These are phyloP conservation scores for Rhizoglyphus robini DNA, from an alignment of 1,140 invertebrate genomes.

Conservation along the genomic window DNA sequence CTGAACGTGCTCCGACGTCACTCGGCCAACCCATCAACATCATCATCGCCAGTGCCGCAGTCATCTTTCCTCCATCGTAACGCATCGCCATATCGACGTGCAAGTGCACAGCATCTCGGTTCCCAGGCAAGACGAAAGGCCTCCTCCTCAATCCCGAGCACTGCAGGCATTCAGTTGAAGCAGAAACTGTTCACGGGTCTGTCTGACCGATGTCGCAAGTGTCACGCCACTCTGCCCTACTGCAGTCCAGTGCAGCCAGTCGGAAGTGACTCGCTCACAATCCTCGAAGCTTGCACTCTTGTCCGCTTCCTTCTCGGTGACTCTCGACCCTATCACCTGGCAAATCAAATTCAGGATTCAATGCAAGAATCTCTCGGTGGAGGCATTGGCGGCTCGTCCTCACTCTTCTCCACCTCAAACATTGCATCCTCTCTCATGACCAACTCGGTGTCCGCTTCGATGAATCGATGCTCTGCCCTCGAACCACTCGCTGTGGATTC, in stretches of 20 bases:
- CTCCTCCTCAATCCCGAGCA: background rate
- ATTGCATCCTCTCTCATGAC: background rate
- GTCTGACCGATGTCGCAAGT: conserved; percentile 10
- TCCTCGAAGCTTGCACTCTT: conserved; percentile 32
- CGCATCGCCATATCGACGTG: background rate
- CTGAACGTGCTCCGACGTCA: too few relatives aligned
- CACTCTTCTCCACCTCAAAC: background rate
- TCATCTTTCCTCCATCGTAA: background rate
- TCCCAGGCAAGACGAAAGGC: background rate
- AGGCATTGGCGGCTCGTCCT: background rate
- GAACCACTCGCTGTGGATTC: conserved; percentile 43
- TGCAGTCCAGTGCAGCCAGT: conserved; percentile 15
- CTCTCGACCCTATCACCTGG: conserved; percentile 3
- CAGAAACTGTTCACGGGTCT: conserved; percentile 6
- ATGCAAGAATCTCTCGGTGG: background rate
- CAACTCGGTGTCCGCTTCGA: conserved; percentile 11
- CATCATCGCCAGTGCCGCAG: conserved; percentile 11
- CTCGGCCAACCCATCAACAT: background rate
- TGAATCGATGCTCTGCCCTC: conserved; percentile 16
- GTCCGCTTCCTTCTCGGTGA: conserved; percentile 64
- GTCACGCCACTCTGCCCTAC: background rate
- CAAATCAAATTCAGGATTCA: background rate
- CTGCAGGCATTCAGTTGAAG: background rate
- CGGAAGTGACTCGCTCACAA: conserved; percentile 17
- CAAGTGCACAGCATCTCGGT: background rate